Percentiles rank a stretch among this genome's conserved stretches.
Conservation (phyloP, 2,113 vertebrate genomes). For the Crotalus horridus region DNA sequence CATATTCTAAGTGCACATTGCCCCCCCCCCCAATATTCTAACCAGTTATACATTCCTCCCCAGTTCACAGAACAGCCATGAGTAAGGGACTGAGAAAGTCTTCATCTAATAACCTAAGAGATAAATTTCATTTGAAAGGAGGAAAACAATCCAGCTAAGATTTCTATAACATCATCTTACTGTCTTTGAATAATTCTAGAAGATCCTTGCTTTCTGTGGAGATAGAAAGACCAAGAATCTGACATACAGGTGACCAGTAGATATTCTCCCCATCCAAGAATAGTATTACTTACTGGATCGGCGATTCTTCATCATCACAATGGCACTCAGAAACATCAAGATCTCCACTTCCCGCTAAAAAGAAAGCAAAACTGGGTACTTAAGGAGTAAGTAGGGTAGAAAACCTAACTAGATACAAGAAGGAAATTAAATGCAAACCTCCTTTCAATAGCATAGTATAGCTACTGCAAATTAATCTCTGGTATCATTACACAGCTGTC, state of each 20-base stretch:
- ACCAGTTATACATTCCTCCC: background rate
- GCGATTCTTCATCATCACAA: slow-evolving; percentile 99
- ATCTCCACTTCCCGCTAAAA: slow-evolving; percentile 92
- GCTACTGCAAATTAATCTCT: background rate
- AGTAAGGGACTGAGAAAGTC: background rate
- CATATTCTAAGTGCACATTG: background rate
- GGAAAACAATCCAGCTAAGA: background rate
- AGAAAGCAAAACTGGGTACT: background rate
- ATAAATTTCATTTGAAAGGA: background rate
- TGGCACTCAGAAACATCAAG: slow-evolving; percentile 95
- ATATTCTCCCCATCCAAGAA: background rate
- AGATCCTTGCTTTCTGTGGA: background rate
- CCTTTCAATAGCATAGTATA: background rate
- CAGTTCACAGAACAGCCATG: background rate
- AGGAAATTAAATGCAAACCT: background rate
- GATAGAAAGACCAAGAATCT: background rate
- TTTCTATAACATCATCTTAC: background rate
- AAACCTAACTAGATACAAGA: background rate
- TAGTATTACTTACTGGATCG: slow-evolving; percentile 82
- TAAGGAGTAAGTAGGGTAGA: background rate
- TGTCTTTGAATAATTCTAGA: background rate
- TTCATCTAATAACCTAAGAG: background rate
- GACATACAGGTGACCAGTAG: background rate
- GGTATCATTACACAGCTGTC: background rate
- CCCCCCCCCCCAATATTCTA: background rate